Percentiles rank a stretch among this genome's conserved stretches.
phyloP scores from a whole-genome alignment of 2,113 vertebrate genomes.

The Mirza zaza region DNA sequence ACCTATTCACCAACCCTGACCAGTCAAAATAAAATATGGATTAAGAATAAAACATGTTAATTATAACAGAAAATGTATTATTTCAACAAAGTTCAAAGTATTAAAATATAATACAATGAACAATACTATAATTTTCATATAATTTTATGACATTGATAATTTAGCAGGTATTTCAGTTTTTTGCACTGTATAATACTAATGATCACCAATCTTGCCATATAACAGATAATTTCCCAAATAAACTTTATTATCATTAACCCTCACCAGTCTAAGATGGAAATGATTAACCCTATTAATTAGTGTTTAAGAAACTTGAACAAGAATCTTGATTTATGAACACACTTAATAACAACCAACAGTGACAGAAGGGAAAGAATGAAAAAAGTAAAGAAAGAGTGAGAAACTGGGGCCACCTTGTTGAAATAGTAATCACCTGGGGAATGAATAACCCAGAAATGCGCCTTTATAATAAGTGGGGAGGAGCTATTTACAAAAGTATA shows the following conservation, averaged over 20 bases:
- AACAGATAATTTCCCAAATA: conserved; percentile 4
- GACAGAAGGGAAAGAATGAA: neutral
- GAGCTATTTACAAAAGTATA: neutral
- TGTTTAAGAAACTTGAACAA: neutral
- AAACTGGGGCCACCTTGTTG: neutral
- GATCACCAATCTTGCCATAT: neutral
- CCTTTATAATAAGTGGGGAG: neutral
- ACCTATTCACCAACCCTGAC: neutral
- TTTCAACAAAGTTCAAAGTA: conserved; percentile 24
- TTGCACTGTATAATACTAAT: neutral
- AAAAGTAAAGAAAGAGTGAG: neutral
- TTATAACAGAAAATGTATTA: neutral
- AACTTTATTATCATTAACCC: neutral
- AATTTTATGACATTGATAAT: conserved; percentile 24
- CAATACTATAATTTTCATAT: neutral
- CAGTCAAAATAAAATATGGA: conserved; percentile 10
- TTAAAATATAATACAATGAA: conserved; percentile 10
- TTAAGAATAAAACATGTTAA: conserved; percentile 19
- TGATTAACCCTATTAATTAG: neutral
- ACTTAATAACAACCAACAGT: neutral
- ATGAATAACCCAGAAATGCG: neutral
- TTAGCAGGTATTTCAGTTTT: neutral
- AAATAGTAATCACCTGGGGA: neutral
- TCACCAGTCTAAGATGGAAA: neutral
- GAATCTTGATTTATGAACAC: neutral